These are phyloP conservation scores for Hetaerina titia DNA, from an alignment of 2,888 invertebrate genomes.

Conservation along the genomic window DNA sequence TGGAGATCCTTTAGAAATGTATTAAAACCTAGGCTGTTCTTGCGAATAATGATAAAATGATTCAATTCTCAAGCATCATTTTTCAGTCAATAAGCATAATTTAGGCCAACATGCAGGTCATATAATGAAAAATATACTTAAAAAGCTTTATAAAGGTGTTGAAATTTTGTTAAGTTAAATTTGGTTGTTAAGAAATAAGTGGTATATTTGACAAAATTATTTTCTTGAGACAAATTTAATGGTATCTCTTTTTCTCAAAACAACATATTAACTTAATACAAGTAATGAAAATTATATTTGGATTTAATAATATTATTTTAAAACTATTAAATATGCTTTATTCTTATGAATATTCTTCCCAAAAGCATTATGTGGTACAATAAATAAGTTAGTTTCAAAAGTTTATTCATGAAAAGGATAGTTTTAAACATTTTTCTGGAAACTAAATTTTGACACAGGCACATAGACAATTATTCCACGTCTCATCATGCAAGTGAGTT, in stretches of 20 bases:
- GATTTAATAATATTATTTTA: neutral
- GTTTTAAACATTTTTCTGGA: neutral
- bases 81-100: slow-evolving; percentile 13
- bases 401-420: neutral
- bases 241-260: too few relatives aligned
- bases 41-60: neutral
- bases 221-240: too few relatives aligned
- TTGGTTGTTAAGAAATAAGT: neutral
- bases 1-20: neutral
- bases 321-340: neutral
- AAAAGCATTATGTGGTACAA: neutral
- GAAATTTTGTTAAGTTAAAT: neutral
- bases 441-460: neutral
- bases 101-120: neutral
- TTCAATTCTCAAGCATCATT: neutral
- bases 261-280: neutral
- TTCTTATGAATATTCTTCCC: neutral
- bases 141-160: neutral
- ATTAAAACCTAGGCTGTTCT: neutral
- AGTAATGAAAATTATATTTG: neutral
- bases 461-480: neutral
- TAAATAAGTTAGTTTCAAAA: neutral
- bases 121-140: neutral
- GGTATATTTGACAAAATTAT: neutral
- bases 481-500: neutral